These are phyloP conservation scores for Danio kyathit DNA, from an alignment of 2,797 vertebrate genomes.

Conservation along the genomic window DNA sequence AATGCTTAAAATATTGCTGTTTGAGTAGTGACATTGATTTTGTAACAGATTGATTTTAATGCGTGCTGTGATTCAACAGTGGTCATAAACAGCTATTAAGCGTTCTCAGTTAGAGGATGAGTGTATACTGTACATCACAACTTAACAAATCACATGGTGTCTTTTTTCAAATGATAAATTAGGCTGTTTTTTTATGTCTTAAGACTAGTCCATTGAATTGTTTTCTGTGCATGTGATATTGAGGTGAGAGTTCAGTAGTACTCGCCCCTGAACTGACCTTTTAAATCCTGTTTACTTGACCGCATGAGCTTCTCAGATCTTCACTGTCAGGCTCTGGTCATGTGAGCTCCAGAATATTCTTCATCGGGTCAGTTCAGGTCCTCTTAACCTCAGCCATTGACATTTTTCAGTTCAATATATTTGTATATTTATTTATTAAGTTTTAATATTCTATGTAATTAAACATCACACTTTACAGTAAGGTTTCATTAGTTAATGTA, in stretches of 20 bases:
- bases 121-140: no score
- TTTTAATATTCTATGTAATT: background rate
- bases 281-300: constrained; percentile 40
- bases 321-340: constrained; percentile 1
- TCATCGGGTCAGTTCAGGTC: background rate
- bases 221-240: constrained; percentile 1
- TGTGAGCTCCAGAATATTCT: background rate
- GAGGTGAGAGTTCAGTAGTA: constrained; percentile 4
- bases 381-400: background rate
- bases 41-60: no score
- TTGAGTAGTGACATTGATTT: no score
- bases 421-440: background rate
- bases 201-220: background rate
- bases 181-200: background rate
- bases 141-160: background rate
- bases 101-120: no score
- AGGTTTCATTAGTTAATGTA: no score
- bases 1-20: no score
- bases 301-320: constrained; percentile 26
- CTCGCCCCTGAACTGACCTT: constrained; percentile 9
- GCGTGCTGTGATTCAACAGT: no score
- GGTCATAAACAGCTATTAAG: no score
- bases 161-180: background rate
- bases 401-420: constrained; percentile 4
- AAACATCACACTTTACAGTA: no score